Conservation (phyloP, 2,113 vertebrate species). For the Carassius carassius region DNA sequence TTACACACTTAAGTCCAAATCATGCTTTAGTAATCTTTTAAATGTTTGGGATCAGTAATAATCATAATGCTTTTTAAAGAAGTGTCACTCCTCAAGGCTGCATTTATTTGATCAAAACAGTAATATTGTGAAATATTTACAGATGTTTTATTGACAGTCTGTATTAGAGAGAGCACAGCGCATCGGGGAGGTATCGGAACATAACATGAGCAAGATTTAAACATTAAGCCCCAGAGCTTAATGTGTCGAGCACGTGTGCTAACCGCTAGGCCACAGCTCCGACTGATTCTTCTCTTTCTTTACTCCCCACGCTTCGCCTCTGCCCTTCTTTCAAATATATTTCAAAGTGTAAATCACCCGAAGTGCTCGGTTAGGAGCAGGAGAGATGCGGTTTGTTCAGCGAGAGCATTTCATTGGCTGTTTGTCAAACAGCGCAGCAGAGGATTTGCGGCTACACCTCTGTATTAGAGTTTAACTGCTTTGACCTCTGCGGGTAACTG, state of each 20-base stretch:
- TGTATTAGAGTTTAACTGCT: conserved; percentile 38
- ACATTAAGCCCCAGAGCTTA: background rate
- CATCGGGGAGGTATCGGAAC: background rate
- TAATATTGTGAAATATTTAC: no score
- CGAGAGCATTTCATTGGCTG: conserved; percentile 21
- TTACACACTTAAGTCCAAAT: background rate
- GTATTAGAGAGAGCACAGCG: background rate
- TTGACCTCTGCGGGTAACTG: conserved; percentile 32
- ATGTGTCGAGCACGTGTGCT: background rate
- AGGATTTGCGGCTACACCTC: conserved; percentile 37
- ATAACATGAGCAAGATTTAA: background rate
- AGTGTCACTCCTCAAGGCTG: no score
- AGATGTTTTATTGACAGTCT: background rate
- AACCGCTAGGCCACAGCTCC: background rate
- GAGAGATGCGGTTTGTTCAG: conserved; percentile 4
- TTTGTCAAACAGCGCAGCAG: conserved; percentile 23
- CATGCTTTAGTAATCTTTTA: background rate
- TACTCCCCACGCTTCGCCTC: background rate
- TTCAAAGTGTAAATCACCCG: background rate
- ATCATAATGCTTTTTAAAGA: no score
- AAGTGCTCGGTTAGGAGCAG: background rate
- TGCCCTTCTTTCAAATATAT: conserved; percentile 16
- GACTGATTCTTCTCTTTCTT: background rate
- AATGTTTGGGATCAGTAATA: no score
- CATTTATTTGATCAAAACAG: no score